These are phyloP conservation scores for Xestia c-nigrum DNA, from an alignment of 2,888 invertebrate genomes.

Conservation along the genomic window DNA sequence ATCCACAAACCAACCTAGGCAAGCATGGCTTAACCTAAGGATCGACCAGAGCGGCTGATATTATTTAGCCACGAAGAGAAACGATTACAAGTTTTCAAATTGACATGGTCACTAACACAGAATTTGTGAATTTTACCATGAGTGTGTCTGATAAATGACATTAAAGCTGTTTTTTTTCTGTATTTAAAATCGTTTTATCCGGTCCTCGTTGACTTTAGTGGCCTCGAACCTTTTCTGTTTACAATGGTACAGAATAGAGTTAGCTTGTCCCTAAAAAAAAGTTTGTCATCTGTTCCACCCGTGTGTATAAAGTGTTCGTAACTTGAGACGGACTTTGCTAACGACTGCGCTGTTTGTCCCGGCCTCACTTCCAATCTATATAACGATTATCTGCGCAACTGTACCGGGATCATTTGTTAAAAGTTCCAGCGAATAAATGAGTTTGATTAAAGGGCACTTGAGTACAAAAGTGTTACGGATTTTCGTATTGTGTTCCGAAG, in stretches of 20 bases:
- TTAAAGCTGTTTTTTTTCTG: too few species aligned
- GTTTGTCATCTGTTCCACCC: background rate
- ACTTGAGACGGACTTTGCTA: conserved; percentile 68
- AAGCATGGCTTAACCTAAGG: too few species aligned
- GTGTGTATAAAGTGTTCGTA: conserved; percentile 60
- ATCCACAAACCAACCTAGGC: too few species aligned
- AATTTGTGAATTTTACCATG: too few species aligned
- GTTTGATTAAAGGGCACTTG: conserved; percentile 67
- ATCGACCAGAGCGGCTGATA: too few species aligned
- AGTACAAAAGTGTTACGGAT: conserved; percentile 62
- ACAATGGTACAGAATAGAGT: background rate
- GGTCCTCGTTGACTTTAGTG: background rate
- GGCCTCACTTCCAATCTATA: conserved; percentile 67
- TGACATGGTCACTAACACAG: too few species aligned
- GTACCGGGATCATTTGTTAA: conserved; percentile 70
- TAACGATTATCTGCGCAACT: conserved; percentile 72
- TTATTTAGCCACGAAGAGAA: too few species aligned
- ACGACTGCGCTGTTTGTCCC: conserved; percentile 72
- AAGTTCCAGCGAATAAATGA: conserved; percentile 70
- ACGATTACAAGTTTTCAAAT: too few species aligned
- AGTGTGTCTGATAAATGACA: too few species aligned
- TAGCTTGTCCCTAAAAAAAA: background rate
- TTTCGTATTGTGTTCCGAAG: conserved; percentile 46
- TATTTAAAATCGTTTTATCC: background rate
- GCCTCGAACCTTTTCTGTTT: background rate